Evolutionary conservation across 2,113 vertebrate species (phyloP).

Genomic region (Chloroceryle aenea): DNA sequence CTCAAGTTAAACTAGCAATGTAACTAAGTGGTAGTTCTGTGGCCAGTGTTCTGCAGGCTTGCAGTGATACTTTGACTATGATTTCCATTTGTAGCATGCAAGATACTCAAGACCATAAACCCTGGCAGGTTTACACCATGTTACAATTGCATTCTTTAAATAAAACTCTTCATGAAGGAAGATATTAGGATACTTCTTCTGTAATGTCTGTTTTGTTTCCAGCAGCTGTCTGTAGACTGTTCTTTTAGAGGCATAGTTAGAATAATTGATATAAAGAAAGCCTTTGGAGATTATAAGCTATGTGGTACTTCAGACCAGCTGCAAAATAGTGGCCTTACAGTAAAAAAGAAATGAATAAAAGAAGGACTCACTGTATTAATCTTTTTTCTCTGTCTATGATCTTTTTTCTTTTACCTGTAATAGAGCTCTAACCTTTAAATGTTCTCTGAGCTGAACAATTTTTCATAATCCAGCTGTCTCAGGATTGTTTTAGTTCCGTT

Average conservation of each 20-base stretch:
- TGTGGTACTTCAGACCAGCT: constrained; percentile 77
- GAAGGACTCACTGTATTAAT: constrained; percentile 70
- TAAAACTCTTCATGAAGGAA: background rate
- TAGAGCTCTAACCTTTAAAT: constrained; percentile 93
- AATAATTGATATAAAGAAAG: constrained; percentile 70
- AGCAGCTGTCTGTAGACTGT: constrained; percentile 70
- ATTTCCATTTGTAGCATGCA: background rate
- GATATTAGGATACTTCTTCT: background rate
- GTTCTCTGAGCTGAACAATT: constrained; percentile 83
- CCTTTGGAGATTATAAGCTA: constrained; percentile 67
- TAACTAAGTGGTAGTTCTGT: background rate
- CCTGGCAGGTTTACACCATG: background rate
- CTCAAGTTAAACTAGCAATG: background rate
- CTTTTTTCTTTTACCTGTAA: constrained; percentile 73
- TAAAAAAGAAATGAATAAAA: constrained; percentile 68
- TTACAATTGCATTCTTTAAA: background rate
- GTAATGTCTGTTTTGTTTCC: constrained; percentile 49
- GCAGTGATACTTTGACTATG: background rate
- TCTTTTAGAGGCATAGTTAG: constrained; percentile 52
- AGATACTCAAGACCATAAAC: background rate
- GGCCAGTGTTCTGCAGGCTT: rapidly evolving
- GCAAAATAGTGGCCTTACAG: constrained; percentile 74
- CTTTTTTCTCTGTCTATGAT: constrained; percentile 48
- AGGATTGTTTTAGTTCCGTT: constrained; percentile 73
- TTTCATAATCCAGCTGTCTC: constrained; percentile 85